Conservation (phyloP, 2,888 invertebrate genomes). For the Agonopterix heracliana region DNA sequence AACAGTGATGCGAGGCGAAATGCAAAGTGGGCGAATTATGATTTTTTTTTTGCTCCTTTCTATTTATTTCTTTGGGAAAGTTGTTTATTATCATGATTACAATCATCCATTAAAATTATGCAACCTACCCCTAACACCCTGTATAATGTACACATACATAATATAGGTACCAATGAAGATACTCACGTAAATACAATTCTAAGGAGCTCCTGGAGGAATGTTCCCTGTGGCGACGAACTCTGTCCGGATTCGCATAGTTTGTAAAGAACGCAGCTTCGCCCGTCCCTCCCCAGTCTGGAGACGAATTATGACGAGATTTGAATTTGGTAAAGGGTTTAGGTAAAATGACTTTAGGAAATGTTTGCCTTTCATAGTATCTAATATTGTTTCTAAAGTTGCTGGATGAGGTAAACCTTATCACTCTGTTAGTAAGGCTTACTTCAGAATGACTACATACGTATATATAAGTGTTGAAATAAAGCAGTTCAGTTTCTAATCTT, state of each 20-base stretch:
- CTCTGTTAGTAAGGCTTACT: too few relatives aligned
- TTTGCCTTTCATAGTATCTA: neutral
- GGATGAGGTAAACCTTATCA: too few relatives aligned
- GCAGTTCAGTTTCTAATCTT: too few relatives aligned
- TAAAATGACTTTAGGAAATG: neutral
- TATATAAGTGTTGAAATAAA: too few relatives aligned
- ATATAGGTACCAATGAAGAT: slow-evolving; percentile 7
- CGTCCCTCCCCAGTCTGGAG: slow-evolving; percentile 72
- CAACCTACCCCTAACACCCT: too few relatives aligned
- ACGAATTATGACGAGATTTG: slow-evolving; percentile 8
- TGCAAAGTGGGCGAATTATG: too few relatives aligned
- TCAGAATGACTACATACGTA: too few relatives aligned
- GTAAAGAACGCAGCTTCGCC: slow-evolving; percentile 79
- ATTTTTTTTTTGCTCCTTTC: too few relatives aligned
- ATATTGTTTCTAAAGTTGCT: neutral
- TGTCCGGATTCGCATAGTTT: slow-evolving; percentile 79
- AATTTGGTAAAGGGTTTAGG: neutral
- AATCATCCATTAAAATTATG: too few relatives aligned
- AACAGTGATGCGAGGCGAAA: too few relatives aligned
- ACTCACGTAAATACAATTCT: slow-evolving; percentile 81
- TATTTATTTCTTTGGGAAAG: too few relatives aligned
- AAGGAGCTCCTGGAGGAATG: slow-evolving; percentile 80
- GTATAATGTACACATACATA: neutral
- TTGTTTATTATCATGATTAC: too few relatives aligned
- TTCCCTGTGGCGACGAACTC: slow-evolving; percentile 52